Evolutionary conservation across 2,888 invertebrate species (phyloP).

Genomic region (Cheiracanthium punctorium): DNA sequence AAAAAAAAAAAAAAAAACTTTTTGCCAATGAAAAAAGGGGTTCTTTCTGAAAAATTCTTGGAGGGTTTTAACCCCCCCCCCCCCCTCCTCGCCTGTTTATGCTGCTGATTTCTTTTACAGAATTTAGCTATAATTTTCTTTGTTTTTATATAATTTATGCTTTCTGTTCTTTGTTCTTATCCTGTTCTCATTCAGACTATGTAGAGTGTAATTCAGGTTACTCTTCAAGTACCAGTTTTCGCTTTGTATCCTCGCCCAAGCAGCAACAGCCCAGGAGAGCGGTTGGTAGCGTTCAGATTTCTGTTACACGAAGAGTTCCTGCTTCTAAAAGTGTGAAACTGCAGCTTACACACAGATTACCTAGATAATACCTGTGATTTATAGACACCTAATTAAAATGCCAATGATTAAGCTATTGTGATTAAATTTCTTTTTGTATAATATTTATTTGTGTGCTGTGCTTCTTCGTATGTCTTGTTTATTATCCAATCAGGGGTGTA

Average conservation of each 20-base stretch:
- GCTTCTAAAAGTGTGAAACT: conserved; percentile 56
- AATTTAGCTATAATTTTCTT: no score
- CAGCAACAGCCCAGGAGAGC: conserved; percentile 41
- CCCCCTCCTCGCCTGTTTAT: no score
- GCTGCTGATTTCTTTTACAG: no score
- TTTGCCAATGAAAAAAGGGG: no score
- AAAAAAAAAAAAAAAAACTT: no score
- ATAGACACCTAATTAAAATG: no score
- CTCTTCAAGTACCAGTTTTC: conserved; percentile 33
- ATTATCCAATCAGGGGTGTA: no score
- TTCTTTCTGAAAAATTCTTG: no score
- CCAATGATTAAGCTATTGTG: no score
- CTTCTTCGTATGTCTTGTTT: neutral
- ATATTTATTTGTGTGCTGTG: neutral
- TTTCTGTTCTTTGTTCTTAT: conserved; percentile 11
- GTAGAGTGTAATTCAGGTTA: conserved; percentile 48
- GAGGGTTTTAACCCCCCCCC: no score
- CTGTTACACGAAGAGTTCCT: conserved; percentile 51
- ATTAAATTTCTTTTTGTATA: no score
- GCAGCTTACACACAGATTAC: conserved; percentile 52
- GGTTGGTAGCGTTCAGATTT: conserved; percentile 63
- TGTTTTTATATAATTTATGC: conserved; percentile 1
- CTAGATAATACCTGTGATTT: conserved; percentile 45
- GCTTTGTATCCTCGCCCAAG: conserved; percentile 40
- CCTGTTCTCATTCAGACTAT: conserved; percentile 44